Percentiles rank a stretch among this genome's conserved stretches.
phyloP scores from a whole-genome alignment of 2,113 vertebrate species.

The Nibea albiflora region DNA sequence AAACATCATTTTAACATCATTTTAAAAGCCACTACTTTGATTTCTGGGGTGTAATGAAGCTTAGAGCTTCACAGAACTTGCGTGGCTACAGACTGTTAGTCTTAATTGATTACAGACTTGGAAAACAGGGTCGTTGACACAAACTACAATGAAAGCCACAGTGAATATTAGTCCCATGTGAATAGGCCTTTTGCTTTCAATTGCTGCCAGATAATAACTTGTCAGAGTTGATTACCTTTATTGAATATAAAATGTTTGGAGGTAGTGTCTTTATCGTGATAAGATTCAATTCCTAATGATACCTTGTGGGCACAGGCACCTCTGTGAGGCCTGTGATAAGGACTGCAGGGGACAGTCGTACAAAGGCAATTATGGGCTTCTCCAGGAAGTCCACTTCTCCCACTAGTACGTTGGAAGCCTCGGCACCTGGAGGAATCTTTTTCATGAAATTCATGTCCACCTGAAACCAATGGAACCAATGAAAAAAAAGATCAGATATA shows the following conservation, averaged over 20 bases:
- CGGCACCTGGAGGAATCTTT: constrained; percentile 95
- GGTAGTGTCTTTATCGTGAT: background rate
- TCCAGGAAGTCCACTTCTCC: constrained; percentile 97
- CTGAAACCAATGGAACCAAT: constrained; percentile 76
- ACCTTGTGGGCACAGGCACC: constrained; percentile 96
- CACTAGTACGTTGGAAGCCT: constrained; percentile 95
- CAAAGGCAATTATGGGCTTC: constrained; percentile 95
- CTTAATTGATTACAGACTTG: background rate
- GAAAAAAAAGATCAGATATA: constrained; percentile 5
- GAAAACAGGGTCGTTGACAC: background rate
- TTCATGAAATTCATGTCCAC: constrained; percentile 99
- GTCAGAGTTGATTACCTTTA: background rate
- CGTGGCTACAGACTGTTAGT: background rate
- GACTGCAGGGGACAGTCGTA: constrained; percentile 92
- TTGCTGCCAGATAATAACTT: background rate
- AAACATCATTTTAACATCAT: background rate
- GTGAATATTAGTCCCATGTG: background rate
- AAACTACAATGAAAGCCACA: background rate
- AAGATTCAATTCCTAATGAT: constrained; percentile 30
- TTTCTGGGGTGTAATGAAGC: background rate
- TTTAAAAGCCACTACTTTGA: background rate
- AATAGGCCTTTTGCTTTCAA: constrained; percentile 5
- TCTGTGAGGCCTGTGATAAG: constrained; percentile 95
- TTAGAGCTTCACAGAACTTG: background rate
- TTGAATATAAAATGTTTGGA: background rate